A percentile compares a stretch with the other conserved stretches of the same genome.
Conservation (phyloP, 1,140 invertebrate genomes). For the Maconellicoccus hirsutus region DNA sequence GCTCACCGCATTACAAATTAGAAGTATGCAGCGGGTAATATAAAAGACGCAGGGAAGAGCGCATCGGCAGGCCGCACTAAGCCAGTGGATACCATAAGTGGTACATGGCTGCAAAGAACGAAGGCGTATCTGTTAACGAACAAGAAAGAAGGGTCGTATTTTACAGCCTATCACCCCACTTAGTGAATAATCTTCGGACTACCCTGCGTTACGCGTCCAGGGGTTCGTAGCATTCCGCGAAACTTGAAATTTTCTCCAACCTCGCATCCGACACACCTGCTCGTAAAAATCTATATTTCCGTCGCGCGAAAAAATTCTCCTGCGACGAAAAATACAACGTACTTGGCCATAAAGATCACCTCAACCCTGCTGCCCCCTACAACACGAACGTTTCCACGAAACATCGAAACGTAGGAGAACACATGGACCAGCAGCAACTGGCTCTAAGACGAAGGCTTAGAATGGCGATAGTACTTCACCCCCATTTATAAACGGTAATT, state of each 20-base stretch:
- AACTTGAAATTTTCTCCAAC: too few relatives aligned
- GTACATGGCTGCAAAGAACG: background rate
- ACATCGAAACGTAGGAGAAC: background rate
- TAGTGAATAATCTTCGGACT: conserved; percentile 4
- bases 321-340: too few relatives aligned
- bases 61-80: background rate
- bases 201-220: background rate
- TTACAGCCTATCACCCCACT: conserved; percentile 7
- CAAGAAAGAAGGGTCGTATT: background rate
- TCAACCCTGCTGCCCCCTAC: too few relatives aligned
- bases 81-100: conserved; percentile 6
- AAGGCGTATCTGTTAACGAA: conserved; percentile 6
- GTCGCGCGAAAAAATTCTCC: too few relatives aligned
- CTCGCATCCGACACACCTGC: too few relatives aligned
- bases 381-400: too few relatives aligned
- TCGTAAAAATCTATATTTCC: too few relatives aligned
- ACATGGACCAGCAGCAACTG: conserved; percentile 19
- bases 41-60: background rate
- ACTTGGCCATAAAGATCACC: too few relatives aligned
- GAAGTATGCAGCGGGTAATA: conserved; percentile 10
- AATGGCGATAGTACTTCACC: conserved; percentile 22
- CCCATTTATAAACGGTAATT: conserved; percentile 19
- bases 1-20: conserved; percentile 22
- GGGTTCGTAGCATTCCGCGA: background rate
- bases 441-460: background rate